Percentiles rank a stretch among this genome's conserved stretches.
Conservation (phyloP, 92 coral and sea anemone genomes). For the Desmophyllum pertusum region DNA sequence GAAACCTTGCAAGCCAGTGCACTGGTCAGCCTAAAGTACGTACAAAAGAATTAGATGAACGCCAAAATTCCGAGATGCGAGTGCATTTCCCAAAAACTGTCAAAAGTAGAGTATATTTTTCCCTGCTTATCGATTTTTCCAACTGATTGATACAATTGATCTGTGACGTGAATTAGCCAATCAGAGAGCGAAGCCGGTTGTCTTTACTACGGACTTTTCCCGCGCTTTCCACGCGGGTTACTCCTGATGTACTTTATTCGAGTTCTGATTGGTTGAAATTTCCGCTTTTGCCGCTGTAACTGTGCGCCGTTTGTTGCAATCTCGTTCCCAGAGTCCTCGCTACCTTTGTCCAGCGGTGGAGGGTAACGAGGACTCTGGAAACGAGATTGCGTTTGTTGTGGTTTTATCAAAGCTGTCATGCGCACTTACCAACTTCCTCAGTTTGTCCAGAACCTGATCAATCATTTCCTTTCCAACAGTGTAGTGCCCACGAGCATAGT, state of each 20-base stretch:
- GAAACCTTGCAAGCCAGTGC: constrained; percentile 96
- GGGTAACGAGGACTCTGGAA: no score
- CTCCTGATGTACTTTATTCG: background rate
- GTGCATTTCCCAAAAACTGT: background rate
- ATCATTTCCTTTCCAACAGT: constrained; percentile 86
- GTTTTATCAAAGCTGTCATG: background rate
- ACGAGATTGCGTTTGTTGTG: no score
- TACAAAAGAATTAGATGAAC: background rate
- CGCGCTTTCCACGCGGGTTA: background rate
- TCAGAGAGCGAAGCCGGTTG: background rate
- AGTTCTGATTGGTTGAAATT: background rate
- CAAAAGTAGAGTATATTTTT: background rate
- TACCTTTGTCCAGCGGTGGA: no score
- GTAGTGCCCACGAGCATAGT: constrained; percentile 94
- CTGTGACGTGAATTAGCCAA: background rate
- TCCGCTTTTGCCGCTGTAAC: no score
- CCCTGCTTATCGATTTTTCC: background rate
- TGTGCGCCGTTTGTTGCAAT: no score
- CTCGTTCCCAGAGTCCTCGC: no score
- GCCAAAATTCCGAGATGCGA: no score
- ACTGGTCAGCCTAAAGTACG: constrained; percentile 82
- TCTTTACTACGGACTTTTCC: background rate
- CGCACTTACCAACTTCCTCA: constrained; percentile 82
- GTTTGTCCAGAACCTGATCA: constrained; percentile 73
- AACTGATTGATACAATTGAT: background rate